Percentiles rank a stretch among this genome's conserved stretches.
phyloP scores from a whole-genome alignment of 2,113 vertebrate genomes.

The Bubo bubo region DNA sequence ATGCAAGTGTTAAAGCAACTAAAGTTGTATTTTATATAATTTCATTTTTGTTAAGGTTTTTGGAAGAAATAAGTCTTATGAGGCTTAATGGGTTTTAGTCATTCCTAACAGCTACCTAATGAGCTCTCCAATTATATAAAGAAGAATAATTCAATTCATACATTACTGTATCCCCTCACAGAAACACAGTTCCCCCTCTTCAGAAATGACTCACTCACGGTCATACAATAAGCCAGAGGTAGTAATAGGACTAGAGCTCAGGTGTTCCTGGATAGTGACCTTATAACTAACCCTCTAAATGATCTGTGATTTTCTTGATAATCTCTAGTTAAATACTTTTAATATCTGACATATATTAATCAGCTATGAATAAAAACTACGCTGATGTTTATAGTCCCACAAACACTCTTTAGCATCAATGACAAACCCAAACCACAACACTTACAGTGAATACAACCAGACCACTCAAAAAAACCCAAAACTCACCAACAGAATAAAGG shows the following conservation, averaged over 20 bases:
- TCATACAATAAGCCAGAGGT: not conserved
- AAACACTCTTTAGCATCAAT: not conserved
- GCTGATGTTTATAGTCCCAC: not conserved
- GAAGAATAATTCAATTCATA: not conserved
- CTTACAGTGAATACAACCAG: not conserved
- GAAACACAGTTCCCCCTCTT: not conserved
- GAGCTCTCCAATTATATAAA: constrained; percentile 7
- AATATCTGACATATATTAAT: not conserved
- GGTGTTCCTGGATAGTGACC: not conserved
- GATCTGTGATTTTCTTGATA: not conserved
- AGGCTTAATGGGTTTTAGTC: not conserved
- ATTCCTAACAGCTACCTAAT: constrained; percentile 15
- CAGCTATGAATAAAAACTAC: not conserved
- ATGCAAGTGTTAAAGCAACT: not conserved
- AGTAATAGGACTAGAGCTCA: not conserved
- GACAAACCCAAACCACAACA: not conserved
- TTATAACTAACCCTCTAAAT: not conserved
- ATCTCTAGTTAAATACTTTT: not conserved
- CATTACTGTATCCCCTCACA: not conserved
- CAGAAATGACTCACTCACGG: not conserved
- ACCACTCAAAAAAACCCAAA: not conserved
- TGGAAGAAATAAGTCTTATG: not conserved
- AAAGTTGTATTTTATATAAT: not conserved
- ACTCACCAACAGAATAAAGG: too few relatives aligned
- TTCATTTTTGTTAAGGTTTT: not conserved